Conservation (phyloP, 2,797 vertebrate genomes). For the Cossypha caffra region DNA sequence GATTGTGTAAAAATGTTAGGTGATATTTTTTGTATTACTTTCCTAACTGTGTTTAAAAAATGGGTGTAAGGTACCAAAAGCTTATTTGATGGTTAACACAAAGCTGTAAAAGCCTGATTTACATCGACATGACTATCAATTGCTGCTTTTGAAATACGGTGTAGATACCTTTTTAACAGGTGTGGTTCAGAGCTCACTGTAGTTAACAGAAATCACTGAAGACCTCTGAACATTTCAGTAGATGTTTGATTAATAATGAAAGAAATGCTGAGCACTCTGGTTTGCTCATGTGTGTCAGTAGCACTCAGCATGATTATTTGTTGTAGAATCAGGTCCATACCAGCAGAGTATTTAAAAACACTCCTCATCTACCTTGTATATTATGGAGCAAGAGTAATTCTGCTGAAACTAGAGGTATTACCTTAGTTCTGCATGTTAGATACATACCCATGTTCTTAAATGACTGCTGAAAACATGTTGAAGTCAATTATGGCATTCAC, state of each 20-base stretch:
- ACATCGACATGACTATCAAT: background rate
- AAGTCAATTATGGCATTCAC: background rate
- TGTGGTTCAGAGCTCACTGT: background rate
- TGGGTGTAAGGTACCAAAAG: background rate
- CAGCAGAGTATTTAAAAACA: background rate
- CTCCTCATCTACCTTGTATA: background rate
- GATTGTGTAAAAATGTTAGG: background rate
- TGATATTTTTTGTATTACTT: background rate
- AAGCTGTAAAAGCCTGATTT: background rate
- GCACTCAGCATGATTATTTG: background rate
- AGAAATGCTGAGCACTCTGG: background rate
- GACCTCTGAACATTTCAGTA: background rate
- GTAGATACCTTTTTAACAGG: background rate
- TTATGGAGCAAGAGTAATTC: background rate
- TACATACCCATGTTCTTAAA: background rate
- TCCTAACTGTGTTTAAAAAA: background rate
- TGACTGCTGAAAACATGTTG: background rate
- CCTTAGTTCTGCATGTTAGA: background rate
- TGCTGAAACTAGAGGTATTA: background rate
- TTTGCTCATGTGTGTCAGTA: background rate
- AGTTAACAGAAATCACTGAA: background rate
- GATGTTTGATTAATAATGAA: background rate
- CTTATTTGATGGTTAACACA: background rate
- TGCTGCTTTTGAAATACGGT: background rate
- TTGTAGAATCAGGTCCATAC: background rate